Evolutionary conservation across 1,140 invertebrate species (phyloP).

Genomic region (Zaprionus taronus): DNA sequence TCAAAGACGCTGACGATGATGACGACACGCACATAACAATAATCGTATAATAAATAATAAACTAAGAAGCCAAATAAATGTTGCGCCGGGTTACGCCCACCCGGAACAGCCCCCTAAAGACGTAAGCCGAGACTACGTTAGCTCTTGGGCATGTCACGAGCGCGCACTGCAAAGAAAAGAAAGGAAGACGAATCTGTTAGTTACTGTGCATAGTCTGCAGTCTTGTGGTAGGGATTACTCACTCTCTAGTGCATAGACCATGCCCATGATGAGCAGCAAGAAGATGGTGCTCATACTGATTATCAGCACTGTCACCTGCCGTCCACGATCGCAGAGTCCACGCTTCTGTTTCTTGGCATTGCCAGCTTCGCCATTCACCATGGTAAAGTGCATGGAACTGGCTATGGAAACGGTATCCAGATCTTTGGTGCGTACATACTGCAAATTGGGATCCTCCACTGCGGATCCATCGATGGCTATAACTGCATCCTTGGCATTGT

Average conservation of each 20-base stretch:
- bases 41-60: conserved; percentile 76
- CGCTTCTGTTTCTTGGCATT: conserved; percentile 84
- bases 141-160: conserved; percentile 85
- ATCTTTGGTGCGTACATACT: conserved; percentile 84
- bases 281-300: conserved; percentile 92
- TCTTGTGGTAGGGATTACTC: conserved; percentile 76
- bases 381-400: conserved; percentile 93
- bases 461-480: conserved; percentile 64
- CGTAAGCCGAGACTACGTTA: conserved; percentile 40
- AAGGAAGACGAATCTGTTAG: conserved; percentile 14
- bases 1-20: conserved; percentile 46
- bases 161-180: conserved; percentile 86
- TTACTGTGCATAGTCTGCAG: background rate
- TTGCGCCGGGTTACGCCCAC: conserved; percentile 5
- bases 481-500: conserved; percentile 63
- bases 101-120: background rate
- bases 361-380: conserved; percentile 91
- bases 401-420: conserved; percentile 90
- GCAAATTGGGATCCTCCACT: conserved; percentile 69
- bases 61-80: conserved; percentile 63
- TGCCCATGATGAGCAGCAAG: conserved; percentile 90
- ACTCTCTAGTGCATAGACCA: conserved; percentile 90
- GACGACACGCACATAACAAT: conserved; percentile 54
- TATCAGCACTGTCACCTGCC: conserved; percentile 91
- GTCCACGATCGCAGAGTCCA: conserved; percentile 88